Evolutionary conservation across 2,888 invertebrate genomes (phyloP), one percentile per base, ranked within the genome.

Genomic region (Uropetala carovei): DNA sequence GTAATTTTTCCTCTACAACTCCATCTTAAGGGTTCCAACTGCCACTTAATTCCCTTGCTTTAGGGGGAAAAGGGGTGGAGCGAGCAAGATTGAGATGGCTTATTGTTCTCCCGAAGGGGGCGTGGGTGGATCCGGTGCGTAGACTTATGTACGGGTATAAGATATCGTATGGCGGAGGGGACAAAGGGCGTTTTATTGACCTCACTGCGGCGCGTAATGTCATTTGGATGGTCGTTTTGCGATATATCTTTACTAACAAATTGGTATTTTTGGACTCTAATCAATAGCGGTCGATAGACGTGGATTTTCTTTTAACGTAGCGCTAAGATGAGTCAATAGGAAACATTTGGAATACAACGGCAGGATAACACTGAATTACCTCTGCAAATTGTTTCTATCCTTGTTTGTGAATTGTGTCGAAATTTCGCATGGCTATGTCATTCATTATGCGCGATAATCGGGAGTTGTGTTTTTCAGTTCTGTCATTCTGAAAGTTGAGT

Each of bases 41-140:
- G 64, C 89, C 89, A 64, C 89, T 89, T 89, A 89, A 89, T 89
- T 89, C 59, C 43, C 60, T 89, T 64, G 89, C 30, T n/a, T 43
- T 30, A 27, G 89, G 60, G 83, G 64, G 43, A 43, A n/a, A 89
- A 89, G 89, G 64, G 64, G 89, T 68, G 64, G 10, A 2, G 83
- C n/a, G 10, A 16, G 56, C 43, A n/a, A 83, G 83, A 83, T 83
- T 86, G 89, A 64, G 43, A 89, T 68, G 43, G n/a, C n/a, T 43
- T 60, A 64, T 89, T 89, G 89, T 89, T 89, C 89, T 43, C 60
- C 30, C 30, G 43, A n/a, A 57, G 57, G n/a, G 57, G 18, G 56
- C 83, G 18, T 10, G 83, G 56, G 56, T 9, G 56, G 18, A 14
- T n/a, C 57, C 43, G 82, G 83, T n/a, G 83, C 43, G 83, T 18